Evolutionary conservation across 2,888 invertebrate species (phyloP).

Genomic region (Oscheius myriophilus): DNA sequence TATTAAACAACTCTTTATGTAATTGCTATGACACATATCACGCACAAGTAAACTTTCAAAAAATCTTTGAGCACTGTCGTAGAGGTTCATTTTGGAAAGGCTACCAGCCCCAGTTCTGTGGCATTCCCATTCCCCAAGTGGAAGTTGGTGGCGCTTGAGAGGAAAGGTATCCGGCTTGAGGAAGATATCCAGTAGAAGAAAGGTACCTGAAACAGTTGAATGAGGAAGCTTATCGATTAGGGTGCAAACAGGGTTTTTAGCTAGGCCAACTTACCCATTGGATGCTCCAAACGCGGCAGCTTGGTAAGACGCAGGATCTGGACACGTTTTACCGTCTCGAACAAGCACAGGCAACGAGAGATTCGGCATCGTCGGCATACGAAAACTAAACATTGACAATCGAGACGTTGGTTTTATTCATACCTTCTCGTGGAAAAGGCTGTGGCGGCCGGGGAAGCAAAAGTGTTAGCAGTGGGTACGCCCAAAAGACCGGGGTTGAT

Average conservation of each 20-base stretch:
- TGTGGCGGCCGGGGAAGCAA: conserved; percentile 22
- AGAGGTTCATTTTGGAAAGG: neutral
- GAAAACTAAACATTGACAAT: conserved; percentile 15
- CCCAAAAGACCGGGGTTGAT: conserved; percentile 24
- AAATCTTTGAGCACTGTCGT: too few species aligned
- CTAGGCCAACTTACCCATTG: conserved; percentile 18
- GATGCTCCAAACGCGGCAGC: conserved; percentile 38
- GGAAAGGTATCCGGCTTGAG: conserved; percentile 47
- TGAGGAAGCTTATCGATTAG: neutral
- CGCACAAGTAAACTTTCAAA: too few species aligned
- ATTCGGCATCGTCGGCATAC: conserved; percentile 41
- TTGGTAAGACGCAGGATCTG: conserved; percentile 30
- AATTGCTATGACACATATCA: too few species aligned
- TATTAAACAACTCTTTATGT: too few species aligned
- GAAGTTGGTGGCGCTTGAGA: conserved; percentile 33
- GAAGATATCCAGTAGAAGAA: conserved; percentile 45
- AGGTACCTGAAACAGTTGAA: conserved; percentile 37
- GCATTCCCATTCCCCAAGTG: conserved; percentile 1
- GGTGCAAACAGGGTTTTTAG: too few species aligned
- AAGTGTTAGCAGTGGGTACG: conserved; percentile 18
- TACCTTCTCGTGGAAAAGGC: conserved; percentile 26
- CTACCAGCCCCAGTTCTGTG: neutral
- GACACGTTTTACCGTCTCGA: conserved; percentile 39
- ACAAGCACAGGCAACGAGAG: conserved; percentile 41
- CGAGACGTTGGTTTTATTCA: too few species aligned